Conservation (phyloP, 2,888 invertebrate species). For the Melangyna quadrimaculata region DNA sequence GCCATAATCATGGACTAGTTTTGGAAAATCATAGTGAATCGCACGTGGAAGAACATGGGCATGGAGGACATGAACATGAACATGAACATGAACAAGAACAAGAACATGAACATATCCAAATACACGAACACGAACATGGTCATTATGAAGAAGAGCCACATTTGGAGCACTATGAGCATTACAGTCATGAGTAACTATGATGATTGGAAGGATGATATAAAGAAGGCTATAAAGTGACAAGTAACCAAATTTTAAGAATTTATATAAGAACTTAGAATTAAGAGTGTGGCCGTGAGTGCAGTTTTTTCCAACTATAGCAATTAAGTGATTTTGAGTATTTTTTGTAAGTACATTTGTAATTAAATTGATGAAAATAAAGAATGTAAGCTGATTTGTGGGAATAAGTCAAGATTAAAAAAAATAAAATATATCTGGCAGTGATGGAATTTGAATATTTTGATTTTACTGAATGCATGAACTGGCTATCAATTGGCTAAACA, state of each 20-base stretch:
- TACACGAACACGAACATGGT: slow-evolving; percentile 74
- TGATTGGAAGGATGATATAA: not conserved
- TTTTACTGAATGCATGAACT: too few relatives aligned
- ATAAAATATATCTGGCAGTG: too few relatives aligned
- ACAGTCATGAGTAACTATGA: slow-evolving; percentile 74
- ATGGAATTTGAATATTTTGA: too few relatives aligned
- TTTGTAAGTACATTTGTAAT: slow-evolving; percentile 15
- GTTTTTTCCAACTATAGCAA: slow-evolving; percentile 43
- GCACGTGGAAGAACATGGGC: slow-evolving; percentile 78
- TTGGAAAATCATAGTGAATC: slow-evolving; percentile 83
- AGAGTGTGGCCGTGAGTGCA: slow-evolving; percentile 21
- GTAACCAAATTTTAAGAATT: slow-evolving; percentile 71
- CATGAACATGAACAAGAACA: slow-evolving; percentile 72
- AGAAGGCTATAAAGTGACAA: slow-evolving; percentile 5
- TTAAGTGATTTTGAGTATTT: slow-evolving; percentile 34
- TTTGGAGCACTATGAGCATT: slow-evolving; percentile 78
- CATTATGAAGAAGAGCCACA: slow-evolving; percentile 78
- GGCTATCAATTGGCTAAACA: too few relatives aligned
- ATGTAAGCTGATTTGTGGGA: not conserved
- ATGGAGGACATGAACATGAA: not conserved
- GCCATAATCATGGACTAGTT: slow-evolving; percentile 83
- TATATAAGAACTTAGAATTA: slow-evolving; percentile 23
- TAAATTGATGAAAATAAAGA: slow-evolving; percentile 36
- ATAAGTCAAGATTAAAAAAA: not conserved
- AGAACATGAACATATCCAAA: slow-evolving; percentile 69